Conservation (phyloP, 2,113 vertebrate species). For the Bujurquina vittata region DNA sequence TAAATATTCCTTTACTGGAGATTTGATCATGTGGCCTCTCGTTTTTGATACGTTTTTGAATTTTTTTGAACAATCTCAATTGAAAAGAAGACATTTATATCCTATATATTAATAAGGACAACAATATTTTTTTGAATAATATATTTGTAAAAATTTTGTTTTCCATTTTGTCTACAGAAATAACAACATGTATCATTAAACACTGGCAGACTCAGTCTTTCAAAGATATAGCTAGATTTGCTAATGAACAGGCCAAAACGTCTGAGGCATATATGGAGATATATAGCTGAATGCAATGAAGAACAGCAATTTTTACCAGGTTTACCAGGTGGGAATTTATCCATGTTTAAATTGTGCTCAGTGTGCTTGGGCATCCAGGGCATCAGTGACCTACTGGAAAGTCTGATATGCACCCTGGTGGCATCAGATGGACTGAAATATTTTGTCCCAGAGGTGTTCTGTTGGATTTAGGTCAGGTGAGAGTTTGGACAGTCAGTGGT, state of each 20-base stretch:
- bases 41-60: too few relatives aligned
- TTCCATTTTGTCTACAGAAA: background rate
- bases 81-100: background rate
- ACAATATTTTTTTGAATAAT: background rate
- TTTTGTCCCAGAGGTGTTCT: too few relatives aligned
- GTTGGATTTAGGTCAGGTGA: too few relatives aligned
- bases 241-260: background rate
- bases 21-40: too few relatives aligned
- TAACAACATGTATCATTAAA: background rate
- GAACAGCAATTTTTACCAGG: background rate
- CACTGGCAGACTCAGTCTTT: background rate
- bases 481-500: too few relatives aligned
- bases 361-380: too few relatives aligned
- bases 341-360: background rate
- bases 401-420: too few relatives aligned
- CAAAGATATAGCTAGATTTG: background rate
- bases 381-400: too few relatives aligned
- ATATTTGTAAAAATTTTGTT: background rate
- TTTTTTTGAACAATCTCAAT: background rate
- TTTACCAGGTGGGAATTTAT: background rate
- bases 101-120: background rate
- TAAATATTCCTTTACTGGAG: too few relatives aligned
- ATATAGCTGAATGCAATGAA: background rate
- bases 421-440: too few relatives aligned
- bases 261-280: background rate